A percentile compares a stretch with the other conserved stretches of the same genome.
These are phyloP conservation scores for Netelia inedita DNA, from an alignment of 2,888 invertebrate genomes.

Conservation along the genomic window DNA sequence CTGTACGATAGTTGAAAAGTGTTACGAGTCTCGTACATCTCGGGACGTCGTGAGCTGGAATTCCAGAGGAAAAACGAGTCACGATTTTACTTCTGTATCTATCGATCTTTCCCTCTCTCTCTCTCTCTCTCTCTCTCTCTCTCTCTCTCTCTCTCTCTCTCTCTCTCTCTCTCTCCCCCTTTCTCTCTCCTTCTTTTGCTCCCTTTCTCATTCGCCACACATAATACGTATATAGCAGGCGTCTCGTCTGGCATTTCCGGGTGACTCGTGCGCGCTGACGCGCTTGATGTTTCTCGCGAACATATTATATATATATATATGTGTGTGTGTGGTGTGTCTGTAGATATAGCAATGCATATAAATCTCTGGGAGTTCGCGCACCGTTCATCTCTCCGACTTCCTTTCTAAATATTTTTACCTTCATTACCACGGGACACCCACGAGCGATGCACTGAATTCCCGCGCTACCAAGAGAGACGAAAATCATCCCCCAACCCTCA, in stretches of 20 bases:
- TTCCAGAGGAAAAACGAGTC: slow-evolving; percentile 64
- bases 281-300: slow-evolving; percentile 45
- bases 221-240: slow-evolving; percentile 24
- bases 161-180: slow-evolving; percentile 23
- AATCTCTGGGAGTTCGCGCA: neutral
- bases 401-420: slow-evolving; percentile 48
- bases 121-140: slow-evolving; percentile 45
- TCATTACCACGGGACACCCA: slow-evolving; percentile 10
- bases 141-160: slow-evolving; percentile 1
- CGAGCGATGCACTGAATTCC: slow-evolving; percentile 40
- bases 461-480: slow-evolving; percentile 14
- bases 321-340: neutral
- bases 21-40: slow-evolving; percentile 26
- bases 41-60: slow-evolving; percentile 52
- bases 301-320: neutral
- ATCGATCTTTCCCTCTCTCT: neutral
- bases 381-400: slow-evolving; percentile 14
- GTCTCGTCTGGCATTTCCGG: slow-evolving; percentile 65
- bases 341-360: neutral
- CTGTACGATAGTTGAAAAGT: slow-evolving; percentile 40
- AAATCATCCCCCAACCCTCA: neutral
- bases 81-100: slow-evolving; percentile 47
- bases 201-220: slow-evolving; percentile 51
- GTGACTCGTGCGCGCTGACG: slow-evolving; percentile 51
- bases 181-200: slow-evolving; percentile 1